Base-by-base conservation (phyloP, 64 coral and sea anemone species). In the Actinia equina region DNA sequence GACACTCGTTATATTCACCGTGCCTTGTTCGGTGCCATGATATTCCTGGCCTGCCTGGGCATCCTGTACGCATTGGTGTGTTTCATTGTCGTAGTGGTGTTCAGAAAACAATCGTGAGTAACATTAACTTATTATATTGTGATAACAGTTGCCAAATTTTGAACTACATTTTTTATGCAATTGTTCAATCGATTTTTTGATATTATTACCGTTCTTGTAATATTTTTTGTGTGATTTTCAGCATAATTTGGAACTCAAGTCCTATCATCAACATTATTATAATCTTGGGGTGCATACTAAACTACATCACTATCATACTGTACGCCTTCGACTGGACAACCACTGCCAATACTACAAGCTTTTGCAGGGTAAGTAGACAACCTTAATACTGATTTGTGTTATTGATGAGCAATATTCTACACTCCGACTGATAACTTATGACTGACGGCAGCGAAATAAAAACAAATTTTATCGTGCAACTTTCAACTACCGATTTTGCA, bases 241-340 rank as follows among this genome's bases (percentile, higher is more conserved):
- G 96, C 55, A 23, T 92, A 59, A 89, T 98, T 17, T 80, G 71
- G 60, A 89, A 92, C 74, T 98, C 96, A 7, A 58, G 57, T 87
- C 93, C 93, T 25, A 80, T 88, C 9, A 89, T 98, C 23, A 98
- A 92, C 76, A 30, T 92, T 42, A 55, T 94, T 0, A 98, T 98
- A 10, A 94, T 98, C 57, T 16, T 98, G 20, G 96, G 96, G 19
- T 98, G 96, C 82, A 55, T 94, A 15, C 71, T 98, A 4, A 99
- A 95, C 52, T 99, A 93, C 53, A 88, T 99, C 65, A 90, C 93
- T 44, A 91, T 95, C 3, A 93, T 97, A 44, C 67, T 97, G 42
- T 97, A 82, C 52, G 94, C 87, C 13, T 93, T 97, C 70, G 94
- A 97, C 19, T 91, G 92, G 76, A 76, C 53, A 15, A 86, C 94